Conservation (phyloP, 2,113 vertebrate species). For the Gasterosteus aculeatus region DNA sequence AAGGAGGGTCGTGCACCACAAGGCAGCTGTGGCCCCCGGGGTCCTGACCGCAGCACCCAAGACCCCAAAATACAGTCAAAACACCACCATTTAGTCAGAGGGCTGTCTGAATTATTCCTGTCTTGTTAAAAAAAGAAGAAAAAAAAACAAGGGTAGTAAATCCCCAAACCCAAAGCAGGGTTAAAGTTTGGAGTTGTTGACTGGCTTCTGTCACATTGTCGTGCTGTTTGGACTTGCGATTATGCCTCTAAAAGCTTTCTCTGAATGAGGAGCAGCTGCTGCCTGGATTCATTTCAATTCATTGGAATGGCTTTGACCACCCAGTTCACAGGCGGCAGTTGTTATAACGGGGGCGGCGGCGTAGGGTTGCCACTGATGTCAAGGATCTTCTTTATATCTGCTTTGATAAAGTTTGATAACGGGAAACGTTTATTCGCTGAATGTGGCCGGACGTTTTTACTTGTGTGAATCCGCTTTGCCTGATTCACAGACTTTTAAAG, state of each 20-base stretch:
- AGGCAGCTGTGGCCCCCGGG: background rate
- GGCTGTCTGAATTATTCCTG: background rate
- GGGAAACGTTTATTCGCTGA: background rate
- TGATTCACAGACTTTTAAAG: constrained; percentile 3
- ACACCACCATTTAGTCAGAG: background rate
- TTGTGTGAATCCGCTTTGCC: background rate
- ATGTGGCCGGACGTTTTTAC: background rate
- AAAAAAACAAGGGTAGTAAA: background rate
- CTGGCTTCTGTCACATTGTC: background rate
- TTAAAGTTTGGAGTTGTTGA: background rate
- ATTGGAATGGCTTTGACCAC: constrained; percentile 7
- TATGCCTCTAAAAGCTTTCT: background rate
- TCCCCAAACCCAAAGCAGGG: background rate
- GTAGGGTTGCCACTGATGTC: background rate
- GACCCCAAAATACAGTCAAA: background rate
- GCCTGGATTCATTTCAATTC: background rate
- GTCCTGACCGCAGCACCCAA: background rate
- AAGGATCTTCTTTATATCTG: background rate
- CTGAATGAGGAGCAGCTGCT: background rate
- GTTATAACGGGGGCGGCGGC: no score
- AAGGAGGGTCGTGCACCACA: background rate
- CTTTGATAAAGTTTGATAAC: background rate
- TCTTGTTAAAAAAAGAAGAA: background rate
- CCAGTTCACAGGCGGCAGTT: background rate
- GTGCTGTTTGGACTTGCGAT: background rate